Evolutionary conservation across 2,888 invertebrate genomes (phyloP), one percentile per base, ranked within the genome.

Genomic region (Oscheius sp.): DNA sequence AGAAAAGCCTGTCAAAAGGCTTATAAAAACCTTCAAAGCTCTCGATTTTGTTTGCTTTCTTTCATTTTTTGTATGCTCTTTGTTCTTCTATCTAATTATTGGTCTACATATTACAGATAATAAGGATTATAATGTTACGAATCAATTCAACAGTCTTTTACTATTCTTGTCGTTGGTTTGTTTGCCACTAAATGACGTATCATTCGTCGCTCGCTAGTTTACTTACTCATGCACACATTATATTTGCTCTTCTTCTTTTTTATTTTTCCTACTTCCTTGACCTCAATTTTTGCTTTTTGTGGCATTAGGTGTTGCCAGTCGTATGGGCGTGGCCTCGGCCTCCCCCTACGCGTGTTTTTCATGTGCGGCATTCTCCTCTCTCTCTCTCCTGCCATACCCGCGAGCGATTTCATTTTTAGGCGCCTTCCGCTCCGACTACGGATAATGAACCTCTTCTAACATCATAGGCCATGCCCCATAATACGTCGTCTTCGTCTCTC

Each of bases 401-500:
- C 49, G 51, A 30, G 51, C 32, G 54, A 24, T 54, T 54, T 41
- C 12, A 32, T 6, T 30, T 54, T 54, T 49, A 49, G 49, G 49
- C 49, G 17, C 12, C 28, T 54, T n/a, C n/a, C n/a, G n/a, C n/a
- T n/a, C n/a, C n/a, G n/a, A n/a, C n/a, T n/a, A n/a, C n/a, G n/a
- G n/a, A n/a, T n/a, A n/a, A n/a, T n/a, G n/a, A n/a, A n/a, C 30
- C n/a, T 26, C 26, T 17, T 26, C 30, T 32, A 17, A 14, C 32
- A 32, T n/a, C 12, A 54, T 17, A n/a, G 20, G 24, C n/a, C 22
- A 77, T 77, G 77, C 77, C 77, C 59, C 62, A 73, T 56, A 72
- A 61, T 65, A 68, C 70, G 51, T 69, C 74, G 51, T 68, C 71
- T 57, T 72, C 73, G 64, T 79, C 78, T 17, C 51, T 79, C 30